Evolutionary conservation across 2,797 vertebrate species (phyloP), one percentile per base, ranked within the genome.

Genomic region (Liasis olivaceus): DNA sequence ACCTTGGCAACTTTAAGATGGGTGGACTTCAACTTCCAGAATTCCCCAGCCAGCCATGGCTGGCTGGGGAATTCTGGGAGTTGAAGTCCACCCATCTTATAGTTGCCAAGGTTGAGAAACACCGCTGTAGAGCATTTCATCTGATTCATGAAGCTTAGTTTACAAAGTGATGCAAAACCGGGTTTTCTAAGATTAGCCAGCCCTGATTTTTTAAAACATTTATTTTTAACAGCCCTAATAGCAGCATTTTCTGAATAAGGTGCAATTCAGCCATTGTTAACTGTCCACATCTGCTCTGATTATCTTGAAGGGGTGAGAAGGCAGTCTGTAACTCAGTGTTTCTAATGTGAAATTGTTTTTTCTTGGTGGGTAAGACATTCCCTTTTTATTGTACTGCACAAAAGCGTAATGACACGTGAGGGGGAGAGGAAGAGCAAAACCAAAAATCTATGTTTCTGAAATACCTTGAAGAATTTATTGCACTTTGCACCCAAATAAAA

Each of bases 211-310:
- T 91, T 3, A 28, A 64, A 63, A 69, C 12, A 24, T 84, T 47
- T 85, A 87, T 56, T 62, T 77, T 88, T 89, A 72, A 91, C 88
- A 31, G 56, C 95, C 93, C 14, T 95, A 94, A 81, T 95, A 87
- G 85, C 84, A 89, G 69, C 87, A n/a, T 77, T 36, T 91, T 95
- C 89, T 92, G 91, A 95, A 87, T 59, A 54, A 77, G 93, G 36
- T 93, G 31, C 91, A 95, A 64, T 47, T 95, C 94, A 94, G 94
- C 95, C 94, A 94, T 93, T 72, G 59, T 93, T 97, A 94, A 95
- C 90, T 97, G 95, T 88, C 93, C 92, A 54, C 94, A 95, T 97
- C 96, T 97, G 91, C 89, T 87, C 81, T 72, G 77, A 28, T 92
- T 77, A 6, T 93, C 93, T 96, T 93, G 88, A 95, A 95, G 63